phyloP scores from a whole-genome alignment of 2,888 invertebrate genomes.

The Pristionchus exspectatus region DNA sequence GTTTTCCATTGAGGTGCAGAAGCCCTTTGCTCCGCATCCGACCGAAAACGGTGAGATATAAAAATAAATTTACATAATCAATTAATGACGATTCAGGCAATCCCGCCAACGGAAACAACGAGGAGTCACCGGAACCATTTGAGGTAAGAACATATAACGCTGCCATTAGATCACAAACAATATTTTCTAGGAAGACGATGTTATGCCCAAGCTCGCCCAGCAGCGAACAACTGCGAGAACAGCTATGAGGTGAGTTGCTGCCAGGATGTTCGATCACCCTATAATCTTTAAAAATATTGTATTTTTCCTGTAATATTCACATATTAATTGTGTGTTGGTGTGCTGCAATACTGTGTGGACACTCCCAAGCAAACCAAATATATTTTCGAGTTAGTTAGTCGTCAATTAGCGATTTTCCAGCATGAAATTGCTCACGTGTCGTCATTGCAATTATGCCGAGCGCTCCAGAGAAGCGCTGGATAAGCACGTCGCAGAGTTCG shows the following conservation, averaged over 20 bases:
- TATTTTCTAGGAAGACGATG: no score
- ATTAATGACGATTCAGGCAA: not conserved
- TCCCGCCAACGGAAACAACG: not conserved
- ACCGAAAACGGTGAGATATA: not conserved
- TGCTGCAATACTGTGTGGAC: not conserved
- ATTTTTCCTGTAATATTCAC: no score
- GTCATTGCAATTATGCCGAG: not conserved
- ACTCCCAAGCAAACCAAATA: not conserved
- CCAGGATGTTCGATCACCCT: no score
- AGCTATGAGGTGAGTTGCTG: no score
- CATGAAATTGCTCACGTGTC: slow-evolving; percentile 14
- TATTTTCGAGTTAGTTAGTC: not conserved
- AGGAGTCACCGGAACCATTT: not conserved
- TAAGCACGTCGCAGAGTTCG: slow-evolving; percentile 12
- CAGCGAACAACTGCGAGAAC: no score
- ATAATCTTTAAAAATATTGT: no score
- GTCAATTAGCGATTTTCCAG: not conserved
- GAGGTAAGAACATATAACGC: no score
- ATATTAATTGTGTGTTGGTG: no score
- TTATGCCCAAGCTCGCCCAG: no score
- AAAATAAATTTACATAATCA: not conserved
- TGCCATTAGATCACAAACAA: no score
- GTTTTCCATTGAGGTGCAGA: not conserved
- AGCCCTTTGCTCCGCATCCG: not conserved
- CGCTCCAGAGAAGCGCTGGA: slow-evolving; percentile 6